Conservation (phyloP, 2,888 invertebrate species). For the Bembecia ichneumoniformis region DNA sequence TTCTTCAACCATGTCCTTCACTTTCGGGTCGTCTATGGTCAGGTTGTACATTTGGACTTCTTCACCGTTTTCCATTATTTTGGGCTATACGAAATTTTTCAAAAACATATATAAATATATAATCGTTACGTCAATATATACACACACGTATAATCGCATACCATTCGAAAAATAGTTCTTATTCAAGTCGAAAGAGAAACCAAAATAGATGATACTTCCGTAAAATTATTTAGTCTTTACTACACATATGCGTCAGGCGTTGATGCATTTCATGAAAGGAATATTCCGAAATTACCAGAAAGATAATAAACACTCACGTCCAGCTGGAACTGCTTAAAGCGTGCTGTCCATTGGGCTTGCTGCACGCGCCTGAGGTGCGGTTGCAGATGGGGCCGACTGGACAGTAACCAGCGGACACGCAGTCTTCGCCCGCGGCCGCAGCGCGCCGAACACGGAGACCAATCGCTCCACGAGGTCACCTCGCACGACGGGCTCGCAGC, state of each 20-base stretch:
- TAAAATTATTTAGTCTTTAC: no score
- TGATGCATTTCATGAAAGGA: no score
- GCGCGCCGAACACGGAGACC: slow-evolving; percentile 84
- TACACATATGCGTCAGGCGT: no score
- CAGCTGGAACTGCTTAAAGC: slow-evolving; percentile 41
- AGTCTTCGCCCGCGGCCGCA: slow-evolving; percentile 81
- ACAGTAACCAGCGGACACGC: slow-evolving; percentile 66
- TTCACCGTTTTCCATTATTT: slow-evolving; percentile 19
- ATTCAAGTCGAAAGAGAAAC: no score
- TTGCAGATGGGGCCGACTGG: slow-evolving; percentile 32
- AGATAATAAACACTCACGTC: slow-evolving; percentile 23
- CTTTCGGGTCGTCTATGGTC: slow-evolving; percentile 37
- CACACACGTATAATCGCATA: no score
- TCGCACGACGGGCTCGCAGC: slow-evolving; percentile 63
- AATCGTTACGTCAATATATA: no score
- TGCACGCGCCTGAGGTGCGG: slow-evolving; percentile 30
- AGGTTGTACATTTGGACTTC: slow-evolving; percentile 24
- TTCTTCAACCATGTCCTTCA: slow-evolving; percentile 37
- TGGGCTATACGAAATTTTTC: neutral
- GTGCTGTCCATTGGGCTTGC: slow-evolving; percentile 33
- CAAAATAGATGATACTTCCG: no score
- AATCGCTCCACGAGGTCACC: slow-evolving; percentile 81
- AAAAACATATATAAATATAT: no score
- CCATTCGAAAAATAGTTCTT: no score
- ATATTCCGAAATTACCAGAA: no score